Evolutionary conservation across 2,797 vertebrate genomes (phyloP).

Genomic region (Thamnophis elegans): DNA sequence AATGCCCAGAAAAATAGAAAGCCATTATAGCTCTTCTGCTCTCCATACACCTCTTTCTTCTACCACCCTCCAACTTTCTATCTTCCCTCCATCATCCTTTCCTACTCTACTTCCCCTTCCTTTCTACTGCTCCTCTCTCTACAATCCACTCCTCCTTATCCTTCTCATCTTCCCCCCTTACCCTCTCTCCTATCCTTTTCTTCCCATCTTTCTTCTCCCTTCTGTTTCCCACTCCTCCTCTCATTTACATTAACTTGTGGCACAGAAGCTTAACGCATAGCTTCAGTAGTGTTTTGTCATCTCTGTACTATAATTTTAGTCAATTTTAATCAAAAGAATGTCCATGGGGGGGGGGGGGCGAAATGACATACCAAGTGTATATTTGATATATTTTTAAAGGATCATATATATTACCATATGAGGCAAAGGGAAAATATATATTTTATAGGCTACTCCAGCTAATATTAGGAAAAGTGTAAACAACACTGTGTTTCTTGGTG

Average conservation of each 20-base stretch:
- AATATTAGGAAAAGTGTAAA: background rate
- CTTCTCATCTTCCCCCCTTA: too few relatives aligned
- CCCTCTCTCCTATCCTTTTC: too few relatives aligned
- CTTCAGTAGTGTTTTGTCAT: background rate
- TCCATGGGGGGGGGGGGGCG: rapidly evolving
- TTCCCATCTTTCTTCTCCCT: too few relatives aligned
- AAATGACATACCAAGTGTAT: background rate
- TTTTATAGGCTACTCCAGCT: background rate
- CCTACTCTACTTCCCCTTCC: too few relatives aligned
- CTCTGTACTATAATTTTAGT: background rate
- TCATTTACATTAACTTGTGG: background rate
- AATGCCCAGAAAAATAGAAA: too few relatives aligned
- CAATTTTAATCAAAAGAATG: background rate
- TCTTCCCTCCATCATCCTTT: too few relatives aligned
- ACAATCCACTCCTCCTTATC: too few relatives aligned
- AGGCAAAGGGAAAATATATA: background rate
- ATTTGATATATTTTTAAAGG: background rate
- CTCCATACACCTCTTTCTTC: too few relatives aligned
- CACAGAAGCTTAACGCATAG: background rate
- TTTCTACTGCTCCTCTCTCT: too few relatives aligned
- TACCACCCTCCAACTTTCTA: too few relatives aligned
- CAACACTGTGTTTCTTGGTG: background rate
- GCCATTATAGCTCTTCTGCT: too few relatives aligned
- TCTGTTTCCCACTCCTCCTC: too few relatives aligned
- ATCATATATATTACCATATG: background rate